These are phyloP conservation scores for Yponomeuta sedellus DNA, from an alignment of 2,888 invertebrate genomes.

Conservation along the genomic window DNA sequence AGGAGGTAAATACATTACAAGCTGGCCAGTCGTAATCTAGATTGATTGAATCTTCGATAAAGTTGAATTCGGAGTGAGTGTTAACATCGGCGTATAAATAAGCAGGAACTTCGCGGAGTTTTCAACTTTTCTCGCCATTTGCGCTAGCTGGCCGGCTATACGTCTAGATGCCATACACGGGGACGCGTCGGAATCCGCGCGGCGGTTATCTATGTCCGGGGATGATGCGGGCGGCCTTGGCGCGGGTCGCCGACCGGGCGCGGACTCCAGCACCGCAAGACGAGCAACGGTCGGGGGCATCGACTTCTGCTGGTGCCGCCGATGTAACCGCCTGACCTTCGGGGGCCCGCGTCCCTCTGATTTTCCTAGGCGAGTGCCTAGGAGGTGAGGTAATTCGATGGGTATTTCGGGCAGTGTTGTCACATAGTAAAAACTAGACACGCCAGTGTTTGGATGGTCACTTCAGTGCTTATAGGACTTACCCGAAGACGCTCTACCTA, in stretches of 20 bases:
- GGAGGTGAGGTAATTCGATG: no score
- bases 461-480: no score
- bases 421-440: no score
- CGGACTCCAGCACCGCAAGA: constrained; percentile 68
- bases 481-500: no score
- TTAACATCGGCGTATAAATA: no score
- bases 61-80: no score
- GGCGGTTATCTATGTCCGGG: constrained; percentile 60
- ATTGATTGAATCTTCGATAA: no score
- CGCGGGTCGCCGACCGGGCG: constrained; percentile 73
- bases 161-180: constrained; percentile 16
- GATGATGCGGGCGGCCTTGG: constrained; percentile 74
- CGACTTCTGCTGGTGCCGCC: constrained; percentile 48
- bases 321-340: constrained; percentile 39
- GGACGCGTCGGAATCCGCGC: constrained; percentile 40
- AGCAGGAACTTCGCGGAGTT: background rate
- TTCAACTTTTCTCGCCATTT: background rate
- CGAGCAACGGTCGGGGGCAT: constrained; percentile 75
- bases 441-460: no score
- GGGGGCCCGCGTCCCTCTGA: constrained; percentile 14
- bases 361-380: background rate
- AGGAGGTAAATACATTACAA: no score
- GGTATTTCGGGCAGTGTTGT: no score
- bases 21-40: no score
- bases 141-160: constrained; percentile 23